Evolutionary conservation across 2,888 invertebrate genomes (phyloP), one percentile per base, ranked within the genome.

Genomic region (Eristalis intricaria): DNA sequence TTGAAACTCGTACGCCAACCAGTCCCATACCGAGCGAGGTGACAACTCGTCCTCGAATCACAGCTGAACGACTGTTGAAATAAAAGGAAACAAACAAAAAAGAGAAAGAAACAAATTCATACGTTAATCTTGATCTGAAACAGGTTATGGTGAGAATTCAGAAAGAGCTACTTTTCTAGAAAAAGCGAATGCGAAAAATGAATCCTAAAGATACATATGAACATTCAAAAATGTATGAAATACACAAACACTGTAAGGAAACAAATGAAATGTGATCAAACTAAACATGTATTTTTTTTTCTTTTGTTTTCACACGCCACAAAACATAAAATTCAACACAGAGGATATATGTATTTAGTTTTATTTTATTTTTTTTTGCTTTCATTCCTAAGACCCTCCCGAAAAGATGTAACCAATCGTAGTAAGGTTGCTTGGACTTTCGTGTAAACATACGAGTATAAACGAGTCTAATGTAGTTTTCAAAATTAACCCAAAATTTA

Each of bases 1-100:
- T 98, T 88, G 97, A 97, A 4, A 99, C 99, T 89, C 99, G 95
- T 10, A 99, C 99, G 40, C 99, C 99, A 93, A 98, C 97, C 90
- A 99, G 94, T 43, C 99, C 98, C 91, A 97, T 97, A 66, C 98
- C 98, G 92, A 98, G 96, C 70, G 96, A 95, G 64, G 98, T 98
- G 79, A 98, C 96, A 71, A 99, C 99, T 89, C 97, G 96, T 65
- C 99, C 99, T 87, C 99, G 96, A 88, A 99, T 97, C 71, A 99
- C 99, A 32, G 99, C 99, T 77, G 98, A 98, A 79, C 99, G 99
- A 92, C 99, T 99, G 95, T 90, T 91, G 65, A 89, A 89, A 90
- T 89, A 88, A 79, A 76, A 4, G 10, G 10, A 32, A 32, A 32
- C 32, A 32, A 32, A 81, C 23, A 79, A 61, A 81, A 88, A 85